These are phyloP conservation scores for Margarornis squamiger DNA, from an alignment of 2,797 vertebrate genomes.

Conservation along the genomic window DNA sequence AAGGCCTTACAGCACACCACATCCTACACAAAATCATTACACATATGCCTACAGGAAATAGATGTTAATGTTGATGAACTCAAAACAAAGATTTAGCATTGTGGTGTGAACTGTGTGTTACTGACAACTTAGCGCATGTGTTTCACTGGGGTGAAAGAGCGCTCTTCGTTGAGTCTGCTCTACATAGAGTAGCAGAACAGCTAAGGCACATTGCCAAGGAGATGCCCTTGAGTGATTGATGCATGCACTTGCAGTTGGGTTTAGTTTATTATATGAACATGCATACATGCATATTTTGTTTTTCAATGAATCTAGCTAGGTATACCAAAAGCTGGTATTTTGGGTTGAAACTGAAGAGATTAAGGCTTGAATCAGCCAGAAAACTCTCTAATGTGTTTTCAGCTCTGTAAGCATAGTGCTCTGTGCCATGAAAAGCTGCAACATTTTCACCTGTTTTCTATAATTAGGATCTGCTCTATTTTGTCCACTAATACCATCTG, in stretches of 20 bases:
- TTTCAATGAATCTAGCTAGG: not conserved
- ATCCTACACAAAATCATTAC: not conserved
- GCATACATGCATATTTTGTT: not conserved
- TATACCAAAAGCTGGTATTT: not conserved
- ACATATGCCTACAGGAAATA: not conserved
- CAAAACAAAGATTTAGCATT: not conserved
- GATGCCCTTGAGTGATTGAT: not conserved
- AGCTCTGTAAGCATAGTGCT: not conserved
- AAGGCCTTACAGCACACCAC: not conserved
- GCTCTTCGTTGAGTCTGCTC: not conserved
- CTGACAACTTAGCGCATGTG: not conserved
- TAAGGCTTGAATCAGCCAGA: not conserved
- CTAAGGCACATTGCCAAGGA: not conserved
- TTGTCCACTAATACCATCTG: not conserved
- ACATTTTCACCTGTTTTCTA: not conserved
- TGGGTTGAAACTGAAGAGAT: not conserved
- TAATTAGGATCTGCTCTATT: not conserved
- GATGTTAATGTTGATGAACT: not conserved
- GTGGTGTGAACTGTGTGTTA: not conserved
- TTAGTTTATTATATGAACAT: not conserved
- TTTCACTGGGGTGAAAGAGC: not conserved
- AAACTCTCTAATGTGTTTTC: not conserved
- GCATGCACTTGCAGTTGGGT: not conserved
- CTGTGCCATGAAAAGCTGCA: not conserved
- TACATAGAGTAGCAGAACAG: not conserved